Evolutionary conservation across 2,797 vertebrate genomes (phyloP), one percentile per base, ranked within the genome.

Genomic region (Acropternis orthonyx): DNA sequence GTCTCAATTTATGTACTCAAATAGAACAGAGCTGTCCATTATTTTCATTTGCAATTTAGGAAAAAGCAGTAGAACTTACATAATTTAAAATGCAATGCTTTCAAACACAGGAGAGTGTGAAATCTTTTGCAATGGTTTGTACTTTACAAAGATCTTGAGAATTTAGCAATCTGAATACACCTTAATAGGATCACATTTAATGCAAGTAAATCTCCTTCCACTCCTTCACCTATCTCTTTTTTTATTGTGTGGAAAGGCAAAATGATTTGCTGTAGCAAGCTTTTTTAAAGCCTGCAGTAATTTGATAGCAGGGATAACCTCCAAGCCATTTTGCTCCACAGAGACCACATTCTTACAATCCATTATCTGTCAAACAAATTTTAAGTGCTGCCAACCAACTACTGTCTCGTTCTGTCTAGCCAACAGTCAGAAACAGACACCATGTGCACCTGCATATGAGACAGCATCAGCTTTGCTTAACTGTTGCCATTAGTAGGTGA

Each of bases 291-390:
- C 23, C 28, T 88, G 46, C 17, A 63, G 72, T 71, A 89, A 93
- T 89, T 75, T 94, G 61, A 68, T 85, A 77, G 65, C 28, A 92
- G 23, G 26, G 34, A 81, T 89, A 95, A 94, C 75, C 78, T 94
- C 65, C 28, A 85, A 95, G 56, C 27, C 82, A 30, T 80, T 65
- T 78, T 72, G 36, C 55, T 91, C 75, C 69, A 83, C 22, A 88
- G 54, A 72, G 55, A 91, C 36, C 30, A 68, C 72, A 39, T 62
- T 59, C 69, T 93, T 84, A 75, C 39, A 91, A 85, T 51, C 65
- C 48, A 62, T 65, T 87, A 74, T 41, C 68, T 92, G 26, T 80
- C 65, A 78, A 92, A 91, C 17, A 59, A 24, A 77, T 93, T 88
- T 67, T 41, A 88, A 89, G 54, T 58, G 72, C 65, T 83, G 61